These are phyloP conservation scores for Eristalis pertinax DNA, from an alignment of 2,888 invertebrate genomes.

Conservation along the genomic window DNA sequence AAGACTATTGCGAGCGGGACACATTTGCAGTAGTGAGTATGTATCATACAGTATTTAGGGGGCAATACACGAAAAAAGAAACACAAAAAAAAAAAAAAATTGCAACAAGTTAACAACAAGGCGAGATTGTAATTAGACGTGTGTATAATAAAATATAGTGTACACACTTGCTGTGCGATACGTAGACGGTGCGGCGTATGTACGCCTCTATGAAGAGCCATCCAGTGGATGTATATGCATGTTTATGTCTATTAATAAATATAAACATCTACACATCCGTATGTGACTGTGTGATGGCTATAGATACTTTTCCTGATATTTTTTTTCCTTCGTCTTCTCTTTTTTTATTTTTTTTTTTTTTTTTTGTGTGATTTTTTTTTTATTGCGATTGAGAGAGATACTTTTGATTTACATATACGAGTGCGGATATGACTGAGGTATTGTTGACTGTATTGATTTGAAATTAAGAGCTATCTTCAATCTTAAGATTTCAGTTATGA, in stretches of 20 bases:
- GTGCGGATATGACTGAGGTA: not conserved
- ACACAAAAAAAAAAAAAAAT: not conserved
- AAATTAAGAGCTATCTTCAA: not conserved
- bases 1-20: constrained; percentile 9
- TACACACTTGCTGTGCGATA: not conserved
- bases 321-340: not conserved
- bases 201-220: not conserved
- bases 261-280: not conserved
- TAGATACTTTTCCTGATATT: not conserved
- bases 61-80: not conserved
- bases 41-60: not conserved
- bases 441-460: not conserved
- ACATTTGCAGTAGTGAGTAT: constrained; percentile 29
- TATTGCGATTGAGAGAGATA: not conserved
- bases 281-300: not conserved
- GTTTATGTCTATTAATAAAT: constrained; percentile 9
- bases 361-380: not conserved
- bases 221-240: constrained; percentile 2
- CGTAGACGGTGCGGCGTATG: not conserved
- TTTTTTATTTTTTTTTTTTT: not conserved
- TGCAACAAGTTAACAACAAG: constrained; percentile 57
- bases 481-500: not conserved
- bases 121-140: constrained; percentile 16
- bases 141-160: constrained; percentile 19
- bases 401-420: not conserved